Evolutionary conservation across 2,113 vertebrate genomes (phyloP).

Genomic region (Clarias batrachus): DNA sequence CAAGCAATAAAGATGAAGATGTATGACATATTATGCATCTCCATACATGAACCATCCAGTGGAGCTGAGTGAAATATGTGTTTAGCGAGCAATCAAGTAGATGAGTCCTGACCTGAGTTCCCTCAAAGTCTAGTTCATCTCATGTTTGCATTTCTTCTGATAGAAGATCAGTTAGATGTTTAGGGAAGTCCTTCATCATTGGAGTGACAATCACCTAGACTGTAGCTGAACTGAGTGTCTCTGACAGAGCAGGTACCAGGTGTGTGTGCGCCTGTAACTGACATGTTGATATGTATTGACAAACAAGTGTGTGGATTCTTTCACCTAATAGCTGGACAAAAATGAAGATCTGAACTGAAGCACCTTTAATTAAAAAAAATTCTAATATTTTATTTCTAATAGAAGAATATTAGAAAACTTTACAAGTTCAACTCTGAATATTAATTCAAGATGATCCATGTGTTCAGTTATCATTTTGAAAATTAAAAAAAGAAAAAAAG

Average conservation of each 20-base stretch:
- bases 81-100: conserved; percentile 92
- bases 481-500: too few species aligned
- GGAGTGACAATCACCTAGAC: conserved; percentile 96
- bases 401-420: neutral
- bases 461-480: neutral
- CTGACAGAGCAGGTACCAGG: conserved; percentile 88
- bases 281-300: conserved; percentile 16
- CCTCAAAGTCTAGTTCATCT: conserved; percentile 97
- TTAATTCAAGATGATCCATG: neutral
- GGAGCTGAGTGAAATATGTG: conserved; percentile 93
- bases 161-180: conserved; percentile 98
- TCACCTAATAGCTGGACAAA: neutral
- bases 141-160: conserved; percentile 95
- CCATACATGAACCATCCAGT: conserved; percentile 92
- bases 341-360: neutral
- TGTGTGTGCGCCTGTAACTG: conserved; percentile 80
- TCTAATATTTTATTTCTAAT: too few species aligned
- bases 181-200: conserved; percentile 99
- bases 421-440: neutral
- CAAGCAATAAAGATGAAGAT: conserved; percentile 97
- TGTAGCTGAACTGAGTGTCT: conserved; percentile 90
- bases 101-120: conserved; percentile 97
- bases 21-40: conserved; percentile 96
- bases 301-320: neutral
- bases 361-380: too few species aligned